phyloP scores from a whole-genome alignment of 2,888 invertebrate species.

The Amphipoea lucens region DNA sequence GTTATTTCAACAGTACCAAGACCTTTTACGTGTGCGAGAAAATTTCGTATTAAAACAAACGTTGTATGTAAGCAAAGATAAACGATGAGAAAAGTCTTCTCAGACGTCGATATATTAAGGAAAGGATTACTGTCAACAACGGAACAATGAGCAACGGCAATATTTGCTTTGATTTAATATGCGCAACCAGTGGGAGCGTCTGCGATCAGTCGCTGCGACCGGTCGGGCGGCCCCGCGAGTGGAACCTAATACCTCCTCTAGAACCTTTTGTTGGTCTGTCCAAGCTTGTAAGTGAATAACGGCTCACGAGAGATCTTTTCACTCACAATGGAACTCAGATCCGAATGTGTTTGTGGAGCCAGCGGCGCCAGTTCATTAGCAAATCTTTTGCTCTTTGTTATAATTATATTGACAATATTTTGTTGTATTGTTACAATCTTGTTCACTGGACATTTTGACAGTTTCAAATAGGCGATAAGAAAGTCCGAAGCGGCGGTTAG shows the following conservation, averaged over 20 bases:
- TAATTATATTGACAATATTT: neutral
- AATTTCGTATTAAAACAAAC: neutral
- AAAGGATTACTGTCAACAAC: conserved; percentile 11
- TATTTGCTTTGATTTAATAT: conserved; percentile 42
- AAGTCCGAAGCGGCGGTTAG: no score
- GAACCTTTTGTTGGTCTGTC: conserved; percentile 22
- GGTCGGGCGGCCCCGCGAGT: neutral
- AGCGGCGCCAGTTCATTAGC: neutral
- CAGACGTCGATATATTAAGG: conserved; percentile 2
- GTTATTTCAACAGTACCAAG: neutral
- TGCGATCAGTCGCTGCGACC: conserved; percentile 3
- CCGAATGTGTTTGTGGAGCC: conserved; percentile 8
- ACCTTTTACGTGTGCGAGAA: neutral
- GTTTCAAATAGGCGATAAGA: neutral
- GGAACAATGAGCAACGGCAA: conserved; percentile 22
- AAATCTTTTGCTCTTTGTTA: conserved; percentile 7
- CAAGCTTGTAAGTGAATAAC: conserved; percentile 22
- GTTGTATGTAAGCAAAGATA: neutral
- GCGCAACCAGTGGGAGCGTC: conserved; percentile 14
- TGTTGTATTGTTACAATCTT: neutral
- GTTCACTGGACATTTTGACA: neutral
- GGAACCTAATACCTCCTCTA: neutral
- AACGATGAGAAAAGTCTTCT: neutral
- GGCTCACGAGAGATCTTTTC: neutral
- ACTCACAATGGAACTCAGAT: conserved; percentile 25